Evolutionary conservation across 2,113 vertebrate genomes (phyloP).

Genomic region (Etheostoma spectabile): DNA sequence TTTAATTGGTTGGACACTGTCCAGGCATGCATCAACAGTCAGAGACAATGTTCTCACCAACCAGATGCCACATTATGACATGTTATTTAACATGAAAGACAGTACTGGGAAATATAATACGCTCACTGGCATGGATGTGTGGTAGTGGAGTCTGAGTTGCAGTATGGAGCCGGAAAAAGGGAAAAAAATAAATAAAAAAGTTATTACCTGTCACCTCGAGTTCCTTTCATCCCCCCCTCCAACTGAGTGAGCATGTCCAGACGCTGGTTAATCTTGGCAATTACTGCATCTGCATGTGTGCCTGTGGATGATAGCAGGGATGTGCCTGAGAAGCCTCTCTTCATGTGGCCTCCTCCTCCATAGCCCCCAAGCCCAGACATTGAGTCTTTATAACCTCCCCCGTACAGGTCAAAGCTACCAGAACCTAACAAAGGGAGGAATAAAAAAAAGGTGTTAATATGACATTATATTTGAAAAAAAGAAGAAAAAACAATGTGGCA

Average conservation of each 20-base stretch:
- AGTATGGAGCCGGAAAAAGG: neutral
- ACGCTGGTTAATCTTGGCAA: conserved; percentile 92
- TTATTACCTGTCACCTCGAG: conserved; percentile 81
- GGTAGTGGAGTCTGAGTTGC: neutral
- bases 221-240: conserved; percentile 79
- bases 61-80: neutral
- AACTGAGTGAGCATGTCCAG: conserved; percentile 88
- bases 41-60: neutral
- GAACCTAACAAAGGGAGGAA: conserved; percentile 66
- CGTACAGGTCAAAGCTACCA: conserved; percentile 78
- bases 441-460: neutral
- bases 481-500: neutral
- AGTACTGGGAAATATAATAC: too few relatives aligned
- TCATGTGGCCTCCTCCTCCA: conserved; percentile 75
- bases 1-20: neutral
- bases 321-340: conserved; percentile 74
- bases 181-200: neutral
- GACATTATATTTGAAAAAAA: neutral
- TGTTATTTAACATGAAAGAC: neutral
- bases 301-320: conserved; percentile 78
- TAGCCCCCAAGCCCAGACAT: conserved; percentile 80
- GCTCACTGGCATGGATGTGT: neutral
- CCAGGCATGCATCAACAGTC: neutral
- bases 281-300: conserved; percentile 85
- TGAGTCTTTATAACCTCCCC: conserved; percentile 81